phyloP scores from a whole-genome alignment of 2,888 invertebrate genomes.

The Caenorhabditis zanzibari region DNA sequence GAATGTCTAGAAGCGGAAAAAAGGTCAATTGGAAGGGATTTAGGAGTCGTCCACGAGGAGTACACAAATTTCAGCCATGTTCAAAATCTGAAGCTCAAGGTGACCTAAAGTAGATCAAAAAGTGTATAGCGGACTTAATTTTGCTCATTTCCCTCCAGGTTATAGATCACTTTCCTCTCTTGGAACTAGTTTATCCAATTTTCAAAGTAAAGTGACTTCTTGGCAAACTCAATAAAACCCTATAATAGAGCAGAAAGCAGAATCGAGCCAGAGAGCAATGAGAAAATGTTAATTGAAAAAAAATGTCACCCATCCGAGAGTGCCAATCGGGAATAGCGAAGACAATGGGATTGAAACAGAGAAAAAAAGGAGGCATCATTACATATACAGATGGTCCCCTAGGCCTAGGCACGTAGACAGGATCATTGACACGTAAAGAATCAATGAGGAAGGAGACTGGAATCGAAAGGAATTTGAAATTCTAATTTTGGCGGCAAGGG shows the following conservation, averaged over 20 bases:
- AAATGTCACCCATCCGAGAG: slow-evolving; percentile 22
- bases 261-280: slow-evolving; percentile 22
- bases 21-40: neutral
- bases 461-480: neutral
- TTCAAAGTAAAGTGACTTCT: too few species aligned
- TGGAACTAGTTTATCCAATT: too few species aligned
- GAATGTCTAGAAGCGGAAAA: neutral
- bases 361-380: slow-evolving; percentile 4
- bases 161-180: too few species aligned
- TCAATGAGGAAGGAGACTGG: neutral
- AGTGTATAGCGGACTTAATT: too few species aligned
- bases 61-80: too few species aligned
- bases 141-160: too few species aligned
- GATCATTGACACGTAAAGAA: slow-evolving; percentile 33
- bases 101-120: too few species aligned
- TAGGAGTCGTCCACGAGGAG: too few species aligned
- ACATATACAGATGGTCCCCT: neutral
- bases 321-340: slow-evolving; percentile 23
- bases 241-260: slow-evolving; percentile 41
- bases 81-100: too few species aligned
- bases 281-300: slow-evolving; percentile 23
- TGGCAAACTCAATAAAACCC: too few species aligned
- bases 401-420: slow-evolving; percentile 22
- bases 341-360: slow-evolving; percentile 25
- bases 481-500: neutral